Evolutionary conservation across 2,797 vertebrate species (phyloP).

Genomic region (Scolopax bukidnonensis): DNA sequence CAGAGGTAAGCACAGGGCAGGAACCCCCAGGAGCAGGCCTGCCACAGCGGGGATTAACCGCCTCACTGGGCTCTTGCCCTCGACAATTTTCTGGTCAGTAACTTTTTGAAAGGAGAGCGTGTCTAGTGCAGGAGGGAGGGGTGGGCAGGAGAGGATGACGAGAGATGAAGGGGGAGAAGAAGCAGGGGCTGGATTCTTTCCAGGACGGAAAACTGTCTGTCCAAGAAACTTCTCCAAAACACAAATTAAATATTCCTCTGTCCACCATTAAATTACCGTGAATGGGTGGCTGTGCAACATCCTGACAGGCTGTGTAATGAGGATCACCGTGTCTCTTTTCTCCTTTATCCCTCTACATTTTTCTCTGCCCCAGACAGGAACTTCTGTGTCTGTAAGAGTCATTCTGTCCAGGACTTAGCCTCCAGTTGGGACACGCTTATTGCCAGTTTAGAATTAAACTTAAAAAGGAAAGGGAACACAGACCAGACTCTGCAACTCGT

Average conservation of each 20-base stretch:
- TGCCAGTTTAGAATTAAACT: not conserved
- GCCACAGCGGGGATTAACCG: conserved; percentile 41
- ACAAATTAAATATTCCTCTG: not conserved
- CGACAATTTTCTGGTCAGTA: conserved; percentile 69
- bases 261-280: not conserved
- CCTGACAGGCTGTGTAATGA: not conserved
- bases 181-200: conserved; percentile 4
- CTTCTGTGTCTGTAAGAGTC: not conserved
- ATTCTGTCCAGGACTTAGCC: not conserved
- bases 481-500: not conserved
- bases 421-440: not conserved
- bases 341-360: not conserved
- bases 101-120: conserved; percentile 66
- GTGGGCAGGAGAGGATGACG: not conserved
- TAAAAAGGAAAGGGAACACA: not conserved
- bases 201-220: conserved; percentile 34
- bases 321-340: not conserved
- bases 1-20: conserved; percentile 15
- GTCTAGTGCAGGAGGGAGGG: conserved; percentile 17
- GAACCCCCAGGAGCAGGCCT: not conserved
- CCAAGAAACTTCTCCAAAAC: conserved; percentile 21
- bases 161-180: conserved; percentile 1
- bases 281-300: not conserved
- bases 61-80: conserved; percentile 47
- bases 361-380: conserved; percentile 3